These are phyloP conservation scores for Syrmaticus mikado DNA, from an alignment of 2,113 vertebrate genomes.

Conservation along the genomic window DNA sequence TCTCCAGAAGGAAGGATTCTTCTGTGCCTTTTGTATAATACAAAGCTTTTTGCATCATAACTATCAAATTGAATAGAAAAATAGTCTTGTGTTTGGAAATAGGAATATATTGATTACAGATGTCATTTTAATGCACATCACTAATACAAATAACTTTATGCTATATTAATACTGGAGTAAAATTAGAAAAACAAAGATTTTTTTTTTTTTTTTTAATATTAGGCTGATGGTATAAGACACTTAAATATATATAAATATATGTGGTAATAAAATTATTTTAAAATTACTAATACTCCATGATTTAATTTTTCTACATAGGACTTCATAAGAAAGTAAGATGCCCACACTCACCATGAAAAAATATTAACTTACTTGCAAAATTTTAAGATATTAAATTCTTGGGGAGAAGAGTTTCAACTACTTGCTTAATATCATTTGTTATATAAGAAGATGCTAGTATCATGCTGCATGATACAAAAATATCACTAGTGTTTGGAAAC, in stretches of 20 bases:
- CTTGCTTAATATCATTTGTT: background rate
- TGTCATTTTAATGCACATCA: background rate
- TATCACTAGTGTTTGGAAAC: background rate
- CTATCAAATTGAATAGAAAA: background rate
- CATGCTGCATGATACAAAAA: background rate
- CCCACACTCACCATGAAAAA: background rate
- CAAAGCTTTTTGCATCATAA: background rate
- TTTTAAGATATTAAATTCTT: background rate
- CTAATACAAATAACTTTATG: background rate
- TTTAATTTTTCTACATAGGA: background rate
- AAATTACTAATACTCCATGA: background rate
- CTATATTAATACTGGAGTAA: rapidly evolving
- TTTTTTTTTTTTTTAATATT: background rate
- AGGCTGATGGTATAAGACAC: background rate
- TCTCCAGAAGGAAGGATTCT: background rate
- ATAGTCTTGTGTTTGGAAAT: background rate
- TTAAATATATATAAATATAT: background rate
- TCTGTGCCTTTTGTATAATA: background rate
- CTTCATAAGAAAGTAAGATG: background rate
- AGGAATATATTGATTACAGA: background rate
- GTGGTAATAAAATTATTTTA: background rate
- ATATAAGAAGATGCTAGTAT: background rate
- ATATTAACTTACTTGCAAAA: background rate
- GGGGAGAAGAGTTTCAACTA: background rate
- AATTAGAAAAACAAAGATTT: background rate